Evolutionary conservation across 2,888 invertebrate genomes (phyloP), one percentile per base, ranked within the genome.

Genomic region (Tolmerus cingulatus): DNA sequence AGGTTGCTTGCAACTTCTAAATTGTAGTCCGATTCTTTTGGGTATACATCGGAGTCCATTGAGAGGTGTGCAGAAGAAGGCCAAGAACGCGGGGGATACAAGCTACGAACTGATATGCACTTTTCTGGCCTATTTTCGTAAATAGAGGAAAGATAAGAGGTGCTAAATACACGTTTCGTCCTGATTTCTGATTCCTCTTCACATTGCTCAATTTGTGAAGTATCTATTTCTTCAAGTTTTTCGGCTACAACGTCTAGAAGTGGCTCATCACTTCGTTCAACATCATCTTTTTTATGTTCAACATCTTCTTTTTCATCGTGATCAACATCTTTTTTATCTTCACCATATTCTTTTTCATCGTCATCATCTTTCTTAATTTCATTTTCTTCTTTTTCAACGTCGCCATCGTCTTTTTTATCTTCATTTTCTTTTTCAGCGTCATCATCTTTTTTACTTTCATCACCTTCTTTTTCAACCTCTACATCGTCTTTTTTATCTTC

Each of bases 31-130:
- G 77, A 51, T 34, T 30, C 16, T n/a, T 55, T 7, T 55, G 87
- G 87, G 76, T 87, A 87, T 19, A 82, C 76, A 76, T 81, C 81
- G 1, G 87, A 87, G 14, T 87, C 82, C 7, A 37, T 14, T 1
- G 81, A 74, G 3, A 87, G 46, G 23, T 34, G 8, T 14, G 34
- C 84, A 14, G n/a, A 37, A 5, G 84, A 84, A 16, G 87, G 84
- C 84, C 84, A 87, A 3, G 87, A 87, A 51, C 7, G 8, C 12
- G 87, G 87, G 2, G 87, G 82, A 82, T 43, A 37, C 7, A 43
- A 9, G 14, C 82, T 87, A 12, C 19, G 51, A n/a, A 51, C 19
- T 16, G 51, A 27, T 51, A 0, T 1, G 12, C 16, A 16, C 4
- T 46, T 46, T 46, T 46, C 14, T 14, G 43, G 43, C 14, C 43